A percentile compares a stretch with the other conserved stretches of the same genome.
Evolutionary conservation across 2,797 vertebrate species (phyloP).

Genomic region (Pseudocheirus occidentalis): DNA sequence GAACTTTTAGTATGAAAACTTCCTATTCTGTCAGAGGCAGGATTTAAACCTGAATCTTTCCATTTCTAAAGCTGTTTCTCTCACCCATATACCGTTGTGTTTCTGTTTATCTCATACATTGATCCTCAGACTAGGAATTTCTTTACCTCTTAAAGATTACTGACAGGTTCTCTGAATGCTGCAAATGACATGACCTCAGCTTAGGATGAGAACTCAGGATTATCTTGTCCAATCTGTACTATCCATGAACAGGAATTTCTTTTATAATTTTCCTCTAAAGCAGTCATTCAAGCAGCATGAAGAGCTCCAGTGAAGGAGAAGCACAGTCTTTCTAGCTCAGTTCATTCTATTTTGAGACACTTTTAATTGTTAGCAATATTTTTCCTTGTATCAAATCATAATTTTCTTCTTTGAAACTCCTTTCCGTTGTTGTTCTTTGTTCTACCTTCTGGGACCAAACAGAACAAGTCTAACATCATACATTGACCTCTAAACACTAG

Average conservation of each 20-base stretch:
- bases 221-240: background rate
- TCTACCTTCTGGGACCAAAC: background rate
- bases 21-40: background rate
- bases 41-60: background rate
- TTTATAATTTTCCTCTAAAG: background rate
- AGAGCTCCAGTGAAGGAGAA: background rate
- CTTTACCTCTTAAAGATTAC: background rate
- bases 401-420: background rate
- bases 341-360: background rate
- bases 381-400: background rate
- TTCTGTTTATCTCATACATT: background rate
- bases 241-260: background rate
- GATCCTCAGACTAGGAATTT: background rate
- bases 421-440: background rate
- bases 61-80: background rate
- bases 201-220: background rate
- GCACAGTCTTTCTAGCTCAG: background rate
- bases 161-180: background rate
- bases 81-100: background rate
- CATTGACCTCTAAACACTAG: background rate
- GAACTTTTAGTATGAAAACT: background rate
- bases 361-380: background rate
- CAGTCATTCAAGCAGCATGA: background rate
- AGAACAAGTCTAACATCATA: background rate
- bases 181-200: background rate